Evolutionary conservation across 2,797 vertebrate genomes (phyloP), one percentile per base, ranked within the genome.

Genomic region (Propithecus deckenii): DNA sequence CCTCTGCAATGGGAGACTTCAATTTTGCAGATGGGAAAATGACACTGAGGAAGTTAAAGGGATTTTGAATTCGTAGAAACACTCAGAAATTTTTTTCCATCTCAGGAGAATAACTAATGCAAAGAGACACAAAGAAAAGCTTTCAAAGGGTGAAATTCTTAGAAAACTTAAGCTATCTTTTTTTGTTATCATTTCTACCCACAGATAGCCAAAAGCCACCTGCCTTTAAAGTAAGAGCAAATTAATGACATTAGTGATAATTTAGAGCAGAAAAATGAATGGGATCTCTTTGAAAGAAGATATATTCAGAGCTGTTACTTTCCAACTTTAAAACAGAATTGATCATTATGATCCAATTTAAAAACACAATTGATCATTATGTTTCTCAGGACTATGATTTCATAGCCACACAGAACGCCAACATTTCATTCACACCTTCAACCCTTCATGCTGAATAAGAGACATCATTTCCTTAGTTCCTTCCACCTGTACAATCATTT

Each of bases 1-100:
- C 35, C 20, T 87, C 48, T 13, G 85, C 17, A 69, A 20, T 69
- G 32, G 48, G 22, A 32, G 94, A 17, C 38, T 93, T 46, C 28
- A 75, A 4, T 91, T 95, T 96, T 87, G 74, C 63, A 93, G 43
- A 38, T 5, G 79, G 23, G 8, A 93, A 91, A 95, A 93, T 81
- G 14, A 93, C 6, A 57, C 69, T 32, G n/a, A 80, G 65, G 7
- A 41, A 92, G 35, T 41, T 41, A 38, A 95, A 90, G 30, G n/a
- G 61, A 84, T 89, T 84, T 80, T 79, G 32, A 94, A 89, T 97
- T 95, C 91, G 85, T 88, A 94, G 98, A 98, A 97, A 86, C 10
- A 89, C 28, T 83, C 25, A 59, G 55, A 92, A 88, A 79, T 72
- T 46, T 43, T 67, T 63, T 67, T 28, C 46, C 59, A 50, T 87